These are phyloP conservation scores for Neodontobutis hainanensis DNA, from an alignment of 2,113 vertebrate species.

Conservation along the genomic window DNA sequence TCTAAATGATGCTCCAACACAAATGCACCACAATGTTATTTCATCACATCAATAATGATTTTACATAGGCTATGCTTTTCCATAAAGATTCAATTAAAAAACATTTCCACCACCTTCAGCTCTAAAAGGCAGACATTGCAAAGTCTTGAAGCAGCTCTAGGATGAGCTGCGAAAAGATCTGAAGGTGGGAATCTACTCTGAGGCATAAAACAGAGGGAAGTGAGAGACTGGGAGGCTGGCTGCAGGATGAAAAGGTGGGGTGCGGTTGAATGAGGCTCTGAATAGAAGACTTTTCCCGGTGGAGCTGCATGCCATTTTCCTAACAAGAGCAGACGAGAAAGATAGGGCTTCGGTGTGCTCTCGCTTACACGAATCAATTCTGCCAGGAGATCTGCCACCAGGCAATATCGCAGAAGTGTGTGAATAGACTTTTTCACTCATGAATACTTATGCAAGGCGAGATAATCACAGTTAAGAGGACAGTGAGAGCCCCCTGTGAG, in stretches of 20 bases:
- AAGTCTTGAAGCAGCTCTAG: neutral
- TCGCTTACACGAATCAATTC: conserved; percentile 7
- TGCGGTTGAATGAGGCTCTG: conserved; percentile 12
- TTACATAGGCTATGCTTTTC: no score
- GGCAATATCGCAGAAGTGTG: conserved; percentile 31
- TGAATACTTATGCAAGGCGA: conserved; percentile 36
- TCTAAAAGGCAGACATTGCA: neutral
- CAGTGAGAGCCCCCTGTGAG: conserved; percentile 5
- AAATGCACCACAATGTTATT: no score
- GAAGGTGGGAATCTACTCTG: conserved; percentile 12
- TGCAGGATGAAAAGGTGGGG: neutral
- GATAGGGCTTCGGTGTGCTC: neutral
- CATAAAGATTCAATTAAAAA: no score
- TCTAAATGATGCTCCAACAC: no score
- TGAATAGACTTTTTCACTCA: conserved; percentile 44
- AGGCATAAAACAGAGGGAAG: neutral
- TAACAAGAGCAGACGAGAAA: conserved; percentile 16
- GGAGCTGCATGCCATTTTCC: conserved; percentile 23
- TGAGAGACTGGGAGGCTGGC: neutral
- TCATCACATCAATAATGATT: no score
- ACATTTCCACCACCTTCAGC: neutral
- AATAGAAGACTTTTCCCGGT: conserved; percentile 20
- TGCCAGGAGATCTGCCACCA: conserved; percentile 23
- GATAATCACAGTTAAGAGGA: conserved; percentile 29
- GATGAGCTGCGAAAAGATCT: neutral